phyloP scores from a whole-genome alignment of 2,888 invertebrate genomes.

The Spialia ferax region DNA sequence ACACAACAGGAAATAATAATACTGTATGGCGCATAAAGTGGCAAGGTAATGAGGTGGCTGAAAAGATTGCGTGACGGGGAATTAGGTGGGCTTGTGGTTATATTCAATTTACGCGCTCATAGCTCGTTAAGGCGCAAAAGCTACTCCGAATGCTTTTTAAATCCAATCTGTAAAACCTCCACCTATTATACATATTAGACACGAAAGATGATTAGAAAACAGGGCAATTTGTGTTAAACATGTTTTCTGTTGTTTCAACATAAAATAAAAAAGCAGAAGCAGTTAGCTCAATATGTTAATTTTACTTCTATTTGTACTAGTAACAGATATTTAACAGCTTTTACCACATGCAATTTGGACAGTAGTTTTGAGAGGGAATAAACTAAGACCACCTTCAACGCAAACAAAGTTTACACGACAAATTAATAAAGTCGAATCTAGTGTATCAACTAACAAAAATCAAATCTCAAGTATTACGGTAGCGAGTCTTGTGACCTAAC shows the following conservation, averaged over 20 bases:
- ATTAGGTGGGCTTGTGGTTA: conserved; percentile 69
- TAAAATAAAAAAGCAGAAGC: neutral
- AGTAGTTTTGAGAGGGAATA: neutral
- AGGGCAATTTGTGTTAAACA: neutral
- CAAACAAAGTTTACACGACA: conserved; percentile 2
- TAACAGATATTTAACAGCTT: conserved; percentile 15
- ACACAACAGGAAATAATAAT: conserved; percentile 54
- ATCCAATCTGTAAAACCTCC: conserved; percentile 39
- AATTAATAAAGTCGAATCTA: conserved; percentile 16
- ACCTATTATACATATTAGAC: neutral
- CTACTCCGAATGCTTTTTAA: conserved; percentile 64
- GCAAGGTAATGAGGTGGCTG: conserved; percentile 48
- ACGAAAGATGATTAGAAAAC: neutral
- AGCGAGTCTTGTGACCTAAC: conserved; percentile 9
- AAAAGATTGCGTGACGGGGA: conserved; percentile 68
- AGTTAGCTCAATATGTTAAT: neutral
- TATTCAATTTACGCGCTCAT: conserved; percentile 73
- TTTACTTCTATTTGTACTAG: neutral
- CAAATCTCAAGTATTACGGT: conserved; percentile 31
- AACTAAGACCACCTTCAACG: conserved; percentile 23
- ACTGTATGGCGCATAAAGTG: conserved; percentile 50
- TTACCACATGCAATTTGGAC: conserved; percentile 2
- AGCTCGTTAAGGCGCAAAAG: conserved; percentile 54
- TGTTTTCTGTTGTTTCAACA: neutral
- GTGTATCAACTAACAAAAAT: conserved; percentile 33